Base-by-base conservation (phyloP, 2,797 vertebrate species). In the Gallinago nigripennis region DNA sequence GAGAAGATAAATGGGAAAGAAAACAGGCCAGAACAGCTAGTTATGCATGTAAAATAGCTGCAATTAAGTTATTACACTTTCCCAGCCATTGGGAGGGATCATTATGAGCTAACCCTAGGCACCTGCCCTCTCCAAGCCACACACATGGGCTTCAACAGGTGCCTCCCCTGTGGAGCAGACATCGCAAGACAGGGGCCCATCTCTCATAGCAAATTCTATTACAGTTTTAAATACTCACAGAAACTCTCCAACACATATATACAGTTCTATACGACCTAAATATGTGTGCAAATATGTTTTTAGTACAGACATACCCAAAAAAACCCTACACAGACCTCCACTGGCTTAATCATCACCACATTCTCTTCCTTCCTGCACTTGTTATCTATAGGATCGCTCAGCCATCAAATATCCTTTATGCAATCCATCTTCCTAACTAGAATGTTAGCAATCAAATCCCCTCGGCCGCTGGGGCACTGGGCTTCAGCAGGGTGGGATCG, bases 341-440 rank as follows among this genome's bases (percentile, higher is more conserved):
- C 41, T 48, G 70, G 46, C 48, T 75, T 61, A 39, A 85, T 91
- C 70, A 37, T 61, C 56, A 16, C 64, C 84, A 33, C 6, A 1
- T 57, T 73, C 24, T 45, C 78, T 91, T 90, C 85, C 66, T 91
- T 75, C 78, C 60, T 94, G 20, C 8, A 0, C 83, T 81, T 61
- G 56, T 45, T 80, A 78, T 88, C 88, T 87, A 53, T 70, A 77
- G 82, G 77, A 83, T 92, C 5, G 2, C 80, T 96, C 88, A 93
- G 83, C 79, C 92, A 95, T 94, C 92, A 93, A 97, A 96, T 63
- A 90, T 33, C 70, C 64, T 92, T 96, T 96, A 89, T 43, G 45
- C 50, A 46, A 80, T 69, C 85, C 86, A 86, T 92, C 89, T 83
- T 83, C 94, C 96, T 84, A 82, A 77, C 64, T 79, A 79, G 72